Percentiles rank a stretch among this genome's conserved stretches.
Evolutionary conservation across 1,140 invertebrate genomes (phyloP).

Genomic region (Papilio polyxenes): DNA sequence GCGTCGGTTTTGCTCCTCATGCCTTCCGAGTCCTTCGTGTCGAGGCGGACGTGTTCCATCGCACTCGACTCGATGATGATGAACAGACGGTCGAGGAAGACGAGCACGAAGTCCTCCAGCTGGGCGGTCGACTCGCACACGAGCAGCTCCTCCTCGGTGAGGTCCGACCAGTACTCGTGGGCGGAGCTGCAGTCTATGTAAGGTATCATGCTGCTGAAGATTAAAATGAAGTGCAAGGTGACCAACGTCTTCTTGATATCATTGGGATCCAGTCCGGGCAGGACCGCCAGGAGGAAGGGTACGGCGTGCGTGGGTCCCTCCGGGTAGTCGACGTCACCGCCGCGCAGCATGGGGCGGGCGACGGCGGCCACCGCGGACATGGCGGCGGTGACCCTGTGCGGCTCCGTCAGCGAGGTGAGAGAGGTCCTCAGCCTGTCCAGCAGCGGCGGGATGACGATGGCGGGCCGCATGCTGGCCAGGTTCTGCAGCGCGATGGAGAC

Average conservation of each 20-base stretch:
- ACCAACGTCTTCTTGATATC: slow-evolving; percentile 92
- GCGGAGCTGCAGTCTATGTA: slow-evolving; percentile 92
- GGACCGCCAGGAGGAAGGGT: slow-evolving; percentile 87
- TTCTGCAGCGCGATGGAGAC: slow-evolving; percentile 86
- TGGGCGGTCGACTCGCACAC: slow-evolving; percentile 90
- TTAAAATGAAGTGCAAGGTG: slow-evolving; percentile 89
- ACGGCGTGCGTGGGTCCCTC: slow-evolving; percentile 91
- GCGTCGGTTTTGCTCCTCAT: slow-evolving; percentile 86
- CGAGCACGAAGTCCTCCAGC: slow-evolving; percentile 92
- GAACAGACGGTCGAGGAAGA: slow-evolving; percentile 91
- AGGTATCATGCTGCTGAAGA: slow-evolving; percentile 88
- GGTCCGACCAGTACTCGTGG: slow-evolving; percentile 83
- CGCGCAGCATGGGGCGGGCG: slow-evolving; percentile 85
- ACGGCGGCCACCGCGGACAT: slow-evolving; percentile 89
- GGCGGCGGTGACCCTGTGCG: slow-evolving; percentile 90
- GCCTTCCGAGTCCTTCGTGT: slow-evolving; percentile 82
- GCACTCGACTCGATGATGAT: slow-evolving; percentile 87
- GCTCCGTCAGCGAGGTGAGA: slow-evolving; percentile 92
- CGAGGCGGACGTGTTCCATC: slow-evolving; percentile 84
- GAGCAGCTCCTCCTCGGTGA: slow-evolving; percentile 89
- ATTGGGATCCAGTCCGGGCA: slow-evolving; percentile 96
- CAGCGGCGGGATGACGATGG: slow-evolving; percentile 90
- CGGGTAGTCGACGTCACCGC: slow-evolving; percentile 84
- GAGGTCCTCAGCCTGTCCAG: slow-evolving; percentile 90
- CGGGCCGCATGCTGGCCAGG: slow-evolving; percentile 89